Evolutionary conservation across 2,113 vertebrate species (phyloP).

Genomic region (Dascyllus trimaculatus): DNA sequence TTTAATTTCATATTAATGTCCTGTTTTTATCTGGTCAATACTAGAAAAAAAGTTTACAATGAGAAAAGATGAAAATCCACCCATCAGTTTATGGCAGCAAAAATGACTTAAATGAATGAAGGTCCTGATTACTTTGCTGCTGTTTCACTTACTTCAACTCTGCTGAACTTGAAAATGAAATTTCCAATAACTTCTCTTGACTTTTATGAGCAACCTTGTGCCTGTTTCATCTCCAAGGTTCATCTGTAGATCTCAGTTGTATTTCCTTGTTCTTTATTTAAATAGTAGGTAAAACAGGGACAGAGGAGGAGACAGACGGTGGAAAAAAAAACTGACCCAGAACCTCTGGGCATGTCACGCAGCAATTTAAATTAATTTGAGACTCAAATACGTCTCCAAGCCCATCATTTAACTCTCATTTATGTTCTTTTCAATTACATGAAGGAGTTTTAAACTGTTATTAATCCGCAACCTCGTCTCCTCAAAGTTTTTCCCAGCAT

Average conservation of each 20-base stretch:
- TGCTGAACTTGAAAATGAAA: no score
- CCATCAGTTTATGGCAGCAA: no score
- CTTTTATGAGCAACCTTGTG: background rate
- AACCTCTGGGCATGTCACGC: conserved; percentile 71
- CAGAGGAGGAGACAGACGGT: conserved; percentile 20
- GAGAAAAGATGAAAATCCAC: no score
- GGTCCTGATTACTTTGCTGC: no score
- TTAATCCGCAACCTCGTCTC: conserved; percentile 30
- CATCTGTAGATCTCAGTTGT: background rate
- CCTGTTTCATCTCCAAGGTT: background rate
- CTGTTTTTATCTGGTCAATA: no score
- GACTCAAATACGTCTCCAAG: conserved; percentile 65
- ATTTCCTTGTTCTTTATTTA: conserved; percentile 24
- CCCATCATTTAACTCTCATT: conserved; percentile 63
- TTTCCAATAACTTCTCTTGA: background rate
- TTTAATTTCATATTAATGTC: no score
- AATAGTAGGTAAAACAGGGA: conserved; percentile 47
- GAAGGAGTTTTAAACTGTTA: conserved; percentile 49
- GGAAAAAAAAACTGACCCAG: conserved; percentile 56
- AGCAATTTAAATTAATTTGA: conserved; percentile 73
- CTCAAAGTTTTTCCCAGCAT: conserved; percentile 27
- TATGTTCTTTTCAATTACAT: conserved; percentile 60
- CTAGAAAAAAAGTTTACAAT: no score
- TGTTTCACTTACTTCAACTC: no score
- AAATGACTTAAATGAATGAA: no score